phyloP scores from a whole-genome alignment of 2,113 vertebrate genomes.

The Pogona vitticeps region DNA sequence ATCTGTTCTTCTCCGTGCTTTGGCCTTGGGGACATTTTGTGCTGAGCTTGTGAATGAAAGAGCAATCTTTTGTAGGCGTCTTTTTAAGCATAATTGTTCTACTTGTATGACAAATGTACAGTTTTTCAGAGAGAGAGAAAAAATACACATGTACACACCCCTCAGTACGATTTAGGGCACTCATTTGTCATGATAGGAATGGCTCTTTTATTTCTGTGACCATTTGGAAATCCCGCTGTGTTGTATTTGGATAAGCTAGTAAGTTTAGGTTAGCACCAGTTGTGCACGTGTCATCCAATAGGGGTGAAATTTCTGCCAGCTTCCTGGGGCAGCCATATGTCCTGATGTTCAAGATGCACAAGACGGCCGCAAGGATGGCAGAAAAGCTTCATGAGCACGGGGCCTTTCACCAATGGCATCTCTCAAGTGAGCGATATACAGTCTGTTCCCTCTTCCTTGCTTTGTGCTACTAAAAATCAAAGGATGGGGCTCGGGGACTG shows the following conservation, averaged over 20 bases:
- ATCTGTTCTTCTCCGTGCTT: background rate
- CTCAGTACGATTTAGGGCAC: slow-evolving; percentile 26
- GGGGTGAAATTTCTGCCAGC: slow-evolving; percentile 62
- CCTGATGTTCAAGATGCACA: slow-evolving; percentile 60
- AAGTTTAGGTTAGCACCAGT: slow-evolving; percentile 40
- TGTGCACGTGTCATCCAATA: slow-evolving; percentile 45
- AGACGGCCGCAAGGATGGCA: slow-evolving; percentile 56
- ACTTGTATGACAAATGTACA: slow-evolving; percentile 23
- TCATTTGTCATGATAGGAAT: slow-evolving; percentile 16
- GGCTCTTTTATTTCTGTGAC: slow-evolving; percentile 34
- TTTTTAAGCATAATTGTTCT: slow-evolving; percentile 30
- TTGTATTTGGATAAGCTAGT: slow-evolving; percentile 32
- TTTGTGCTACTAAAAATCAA: slow-evolving; percentile 62
- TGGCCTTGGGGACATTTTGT: slow-evolving; percentile 24
- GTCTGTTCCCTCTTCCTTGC: slow-evolving; percentile 61
- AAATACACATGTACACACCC: background rate
- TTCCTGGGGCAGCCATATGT: slow-evolving; percentile 57
- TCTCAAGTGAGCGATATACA: slow-evolving; percentile 59
- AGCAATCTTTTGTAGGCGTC: background rate
- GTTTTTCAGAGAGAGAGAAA: background rate
- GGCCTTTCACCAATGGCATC: slow-evolving; percentile 43
- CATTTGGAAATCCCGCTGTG: slow-evolving; percentile 59
- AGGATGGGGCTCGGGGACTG: slow-evolving; percentile 56
- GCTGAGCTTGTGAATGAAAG: slow-evolving; percentile 36
- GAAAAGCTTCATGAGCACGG: slow-evolving; percentile 47